Conservation (phyloP, 2,797 vertebrate genomes). For the Sebastes paucispinis region DNA sequence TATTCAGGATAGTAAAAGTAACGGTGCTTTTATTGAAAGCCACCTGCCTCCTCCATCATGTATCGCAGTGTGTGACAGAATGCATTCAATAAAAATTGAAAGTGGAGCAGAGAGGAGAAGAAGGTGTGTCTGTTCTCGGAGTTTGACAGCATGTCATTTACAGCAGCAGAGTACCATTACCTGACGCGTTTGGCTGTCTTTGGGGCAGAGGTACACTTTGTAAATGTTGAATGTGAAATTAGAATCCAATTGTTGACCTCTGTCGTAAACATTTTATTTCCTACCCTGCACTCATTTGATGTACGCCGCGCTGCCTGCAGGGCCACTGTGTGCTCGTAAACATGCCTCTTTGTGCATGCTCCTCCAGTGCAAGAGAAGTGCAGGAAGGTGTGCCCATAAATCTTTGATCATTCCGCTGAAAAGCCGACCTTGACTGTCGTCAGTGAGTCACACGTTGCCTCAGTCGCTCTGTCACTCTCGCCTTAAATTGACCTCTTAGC, state of each 20-base stretch:
- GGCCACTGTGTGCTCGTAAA: conserved; percentile 60
- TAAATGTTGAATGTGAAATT: conserved; percentile 77
- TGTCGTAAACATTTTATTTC: conserved; percentile 71
- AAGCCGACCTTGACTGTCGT: conserved; percentile 62
- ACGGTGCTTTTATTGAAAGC: conserved; percentile 37
- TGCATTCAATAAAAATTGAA: conserved; percentile 51
- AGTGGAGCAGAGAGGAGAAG: conserved; percentile 30
- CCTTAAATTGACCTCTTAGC: conserved; percentile 36
- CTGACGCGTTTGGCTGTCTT: conserved; percentile 32
- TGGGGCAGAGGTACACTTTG: conserved; percentile 48
- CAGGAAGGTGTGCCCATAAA: conserved; percentile 55
- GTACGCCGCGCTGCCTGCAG: conserved; percentile 29
- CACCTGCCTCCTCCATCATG: conserved; percentile 41
- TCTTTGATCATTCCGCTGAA: conserved; percentile 56
- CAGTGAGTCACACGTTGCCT: conserved; percentile 43
- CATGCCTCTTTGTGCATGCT: conserved; percentile 43
- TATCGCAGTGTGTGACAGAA: conserved; percentile 45
- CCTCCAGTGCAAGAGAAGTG: conserved; percentile 50
- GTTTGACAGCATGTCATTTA: conserved; percentile 65
- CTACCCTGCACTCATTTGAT: conserved; percentile 46
- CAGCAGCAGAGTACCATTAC: conserved; percentile 51
- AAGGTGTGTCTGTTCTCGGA: conserved; percentile 32
- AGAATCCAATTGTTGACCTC: conserved; percentile 66
- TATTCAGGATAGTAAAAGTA: conserved; percentile 30
- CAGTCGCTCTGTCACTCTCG: conserved; percentile 39